These are phyloP conservation scores for Typhlichthys eigenmanni DNA, from an alignment of 2,797 vertebrate genomes.

Conservation along the genomic window DNA sequence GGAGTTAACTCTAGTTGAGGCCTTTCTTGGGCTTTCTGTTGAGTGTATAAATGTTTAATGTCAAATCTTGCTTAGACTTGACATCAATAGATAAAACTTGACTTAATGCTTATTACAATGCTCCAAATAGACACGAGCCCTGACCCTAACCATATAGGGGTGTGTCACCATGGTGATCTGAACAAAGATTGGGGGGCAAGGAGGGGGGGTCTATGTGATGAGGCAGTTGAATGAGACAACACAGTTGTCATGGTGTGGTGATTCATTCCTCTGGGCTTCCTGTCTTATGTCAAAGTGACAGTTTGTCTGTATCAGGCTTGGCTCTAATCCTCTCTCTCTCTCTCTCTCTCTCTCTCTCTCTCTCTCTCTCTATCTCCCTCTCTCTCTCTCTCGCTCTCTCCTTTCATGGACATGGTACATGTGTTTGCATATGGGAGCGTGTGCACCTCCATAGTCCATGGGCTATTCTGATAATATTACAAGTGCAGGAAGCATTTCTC, in stretches of 20 bases:
- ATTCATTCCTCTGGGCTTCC: too few relatives aligned
- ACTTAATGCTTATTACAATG: conserved; percentile 30
- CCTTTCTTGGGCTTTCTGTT: not conserved
- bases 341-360: not conserved
- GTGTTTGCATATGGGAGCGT: too few relatives aligned
- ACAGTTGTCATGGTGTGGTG: conserved; percentile 17
- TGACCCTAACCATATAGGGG: conserved; percentile 53
- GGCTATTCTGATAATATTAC: conserved; percentile 1
- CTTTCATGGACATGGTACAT: not conserved
- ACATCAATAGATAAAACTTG: too few relatives aligned
- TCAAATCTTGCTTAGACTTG: too few relatives aligned
- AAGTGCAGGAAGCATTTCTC: too few relatives aligned
- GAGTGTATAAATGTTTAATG: not conserved
- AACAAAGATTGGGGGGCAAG: conserved; percentile 33
- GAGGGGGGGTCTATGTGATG: conserved; percentile 16
- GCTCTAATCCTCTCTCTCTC: conserved; percentile 35
- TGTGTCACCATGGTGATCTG: conserved; percentile 68
- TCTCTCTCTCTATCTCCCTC: conserved; percentile 12
- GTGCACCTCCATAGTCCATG: not conserved
- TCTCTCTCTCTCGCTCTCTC: not conserved
- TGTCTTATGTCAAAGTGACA: too few relatives aligned
- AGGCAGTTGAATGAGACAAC: conserved; percentile 35
- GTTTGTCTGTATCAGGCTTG: conserved; percentile 36
- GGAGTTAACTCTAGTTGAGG: not conserved
- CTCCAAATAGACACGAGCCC: conserved; percentile 60